Percentiles rank a stretch among this genome's conserved stretches.
These are phyloP conservation scores for Struthidea cinerea DNA, from an alignment of 2,113 vertebrate species.

Conservation along the genomic window DNA sequence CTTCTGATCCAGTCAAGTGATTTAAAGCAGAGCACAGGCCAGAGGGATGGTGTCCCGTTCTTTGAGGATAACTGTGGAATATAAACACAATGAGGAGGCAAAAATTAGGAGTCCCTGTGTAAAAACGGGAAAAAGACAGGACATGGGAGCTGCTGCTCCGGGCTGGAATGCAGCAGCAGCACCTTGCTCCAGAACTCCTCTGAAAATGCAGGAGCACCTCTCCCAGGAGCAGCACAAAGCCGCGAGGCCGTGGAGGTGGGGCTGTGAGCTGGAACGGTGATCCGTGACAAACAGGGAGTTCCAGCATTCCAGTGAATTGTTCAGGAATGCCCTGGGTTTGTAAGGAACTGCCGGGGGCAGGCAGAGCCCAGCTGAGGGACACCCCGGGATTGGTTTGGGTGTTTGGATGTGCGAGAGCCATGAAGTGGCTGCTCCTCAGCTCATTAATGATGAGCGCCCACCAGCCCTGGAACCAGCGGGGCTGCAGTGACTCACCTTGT, in stretches of 20 bases:
- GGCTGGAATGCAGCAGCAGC: background rate
- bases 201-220: background rate
- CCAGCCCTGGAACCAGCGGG: background rate
- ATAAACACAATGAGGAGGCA: background rate
- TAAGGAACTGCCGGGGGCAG: background rate
- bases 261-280: background rate
- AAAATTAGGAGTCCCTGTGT: background rate
- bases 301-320: no score
- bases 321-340: background rate
- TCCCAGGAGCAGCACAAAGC: no score
- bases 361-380: background rate
- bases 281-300: background rate
- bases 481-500: background rate
- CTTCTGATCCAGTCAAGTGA: no score
- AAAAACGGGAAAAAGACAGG: rapidly evolving
- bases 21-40: background rate
- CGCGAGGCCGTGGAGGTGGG: rapidly evolving
- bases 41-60: background rate
- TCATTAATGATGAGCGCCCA: background rate
- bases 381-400: background rate
- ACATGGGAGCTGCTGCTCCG: background rate
- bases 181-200: background rate
- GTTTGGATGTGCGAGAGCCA: background rate
- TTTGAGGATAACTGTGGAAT: background rate
- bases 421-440: background rate